Percentiles rank a stretch among this genome's conserved stretches.
phyloP scores from a whole-genome alignment of 1,140 invertebrate species.

The Armadillidium nasatum region DNA sequence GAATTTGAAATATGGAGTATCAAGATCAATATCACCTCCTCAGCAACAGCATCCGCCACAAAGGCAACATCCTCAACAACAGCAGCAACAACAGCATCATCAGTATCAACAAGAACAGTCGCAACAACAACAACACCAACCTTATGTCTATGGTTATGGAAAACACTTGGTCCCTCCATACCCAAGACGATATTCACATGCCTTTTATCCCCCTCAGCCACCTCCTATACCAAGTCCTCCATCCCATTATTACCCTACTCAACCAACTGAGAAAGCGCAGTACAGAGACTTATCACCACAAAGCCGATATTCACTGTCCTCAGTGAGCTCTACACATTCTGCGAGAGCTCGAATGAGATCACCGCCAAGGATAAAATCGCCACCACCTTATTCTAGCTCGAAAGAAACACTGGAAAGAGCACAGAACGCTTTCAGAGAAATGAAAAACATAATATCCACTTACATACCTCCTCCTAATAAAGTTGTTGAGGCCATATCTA shows the following conservation, averaged over 20 bases:
- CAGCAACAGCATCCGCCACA: background rate
- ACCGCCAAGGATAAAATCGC: background rate
- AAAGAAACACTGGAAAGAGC: background rate
- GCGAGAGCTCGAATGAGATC: background rate
- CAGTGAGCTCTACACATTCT: background rate
- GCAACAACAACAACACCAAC: background rate
- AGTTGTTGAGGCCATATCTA: background rate
- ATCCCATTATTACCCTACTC: background rate
- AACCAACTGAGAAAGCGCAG: slow-evolving; percentile 10
- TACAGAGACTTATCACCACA: background rate
- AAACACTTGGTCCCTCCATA: background rate
- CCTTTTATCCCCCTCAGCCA: background rate
- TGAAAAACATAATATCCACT: background rate
- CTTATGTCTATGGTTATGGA: background rate
- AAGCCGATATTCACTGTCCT: background rate
- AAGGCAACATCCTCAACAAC: background rate
- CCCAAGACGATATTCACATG: background rate
- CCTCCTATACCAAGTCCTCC: background rate
- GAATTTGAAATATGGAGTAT: background rate
- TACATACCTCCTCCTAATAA: background rate
- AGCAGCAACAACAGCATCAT: background rate
- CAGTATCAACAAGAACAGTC: background rate
- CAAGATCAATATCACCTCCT: background rate
- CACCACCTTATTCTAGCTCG: background rate
- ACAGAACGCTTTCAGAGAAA: background rate